Conservation (phyloP, 2,113 vertebrate species). For the Pangasianodon hypophthalmus region DNA sequence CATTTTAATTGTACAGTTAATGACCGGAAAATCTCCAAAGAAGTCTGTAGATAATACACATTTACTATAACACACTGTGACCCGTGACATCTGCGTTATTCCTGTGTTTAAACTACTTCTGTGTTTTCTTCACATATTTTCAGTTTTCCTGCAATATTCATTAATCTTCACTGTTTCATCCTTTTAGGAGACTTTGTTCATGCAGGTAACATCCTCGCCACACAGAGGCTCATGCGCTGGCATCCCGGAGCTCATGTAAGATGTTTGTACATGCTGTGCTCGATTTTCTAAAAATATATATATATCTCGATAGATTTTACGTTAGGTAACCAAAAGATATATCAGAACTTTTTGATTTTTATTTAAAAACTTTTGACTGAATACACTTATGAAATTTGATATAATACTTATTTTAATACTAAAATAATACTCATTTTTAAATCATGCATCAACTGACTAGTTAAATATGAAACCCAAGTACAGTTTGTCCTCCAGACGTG, state of each 20-base stretch:
- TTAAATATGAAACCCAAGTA: too few species aligned
- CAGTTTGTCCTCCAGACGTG: too few species aligned
- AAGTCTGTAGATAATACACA: background rate
- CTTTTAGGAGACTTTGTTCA: conserved; percentile 84
- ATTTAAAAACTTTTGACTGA: background rate
- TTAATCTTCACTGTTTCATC: conserved; percentile 21
- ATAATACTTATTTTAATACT: too few species aligned
- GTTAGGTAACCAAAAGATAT: too few species aligned
- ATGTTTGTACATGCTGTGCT: conserved; percentile 63
- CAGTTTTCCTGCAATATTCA: background rate
- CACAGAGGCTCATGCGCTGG: conserved; percentile 87
- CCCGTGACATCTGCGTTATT: background rate
- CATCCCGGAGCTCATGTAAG: conserved; percentile 93
- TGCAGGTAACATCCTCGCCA: conserved; percentile 89
- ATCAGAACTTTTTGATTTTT: background rate
- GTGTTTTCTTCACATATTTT: background rate
- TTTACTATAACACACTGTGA: background rate
- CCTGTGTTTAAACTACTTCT: background rate
- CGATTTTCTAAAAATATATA: background rate
- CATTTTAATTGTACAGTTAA: too few species aligned
- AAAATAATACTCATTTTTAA: too few species aligned
- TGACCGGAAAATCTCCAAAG: too few species aligned
- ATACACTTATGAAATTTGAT: too few species aligned
- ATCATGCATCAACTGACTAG: too few species aligned
- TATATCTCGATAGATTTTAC: too few species aligned